A percentile compares a stretch with the other conserved stretches of the same genome.
Conservation (phyloP, 2,888 invertebrate species). For the Caenorhabditis imperialis region DNA sequence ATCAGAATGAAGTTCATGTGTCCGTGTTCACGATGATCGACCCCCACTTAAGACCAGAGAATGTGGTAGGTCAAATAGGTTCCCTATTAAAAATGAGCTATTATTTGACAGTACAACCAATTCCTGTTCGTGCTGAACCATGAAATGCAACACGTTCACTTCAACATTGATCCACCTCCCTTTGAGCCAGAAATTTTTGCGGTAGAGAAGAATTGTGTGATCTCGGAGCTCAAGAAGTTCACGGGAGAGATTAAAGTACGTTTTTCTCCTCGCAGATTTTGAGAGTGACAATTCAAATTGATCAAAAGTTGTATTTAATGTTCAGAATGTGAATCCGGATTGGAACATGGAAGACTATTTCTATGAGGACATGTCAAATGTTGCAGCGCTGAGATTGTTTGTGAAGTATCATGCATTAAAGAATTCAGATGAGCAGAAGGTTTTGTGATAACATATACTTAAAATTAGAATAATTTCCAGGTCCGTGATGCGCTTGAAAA, state of each 20-base stretch:
- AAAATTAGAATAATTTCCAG: conserved; percentile 1
- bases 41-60: conserved; percentile 6
- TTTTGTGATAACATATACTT: background rate
- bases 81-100: background rate
- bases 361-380: conserved; percentile 47
- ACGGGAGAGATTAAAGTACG: no score
- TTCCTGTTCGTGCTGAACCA: conserved; percentile 36
- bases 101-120: conserved; percentile 20
- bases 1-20: conserved; percentile 31
- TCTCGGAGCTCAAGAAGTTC: conserved; percentile 8
- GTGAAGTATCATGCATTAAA: conserved; percentile 17
- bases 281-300: no score
- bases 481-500: conserved; percentile 18
- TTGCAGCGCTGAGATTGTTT: conserved; percentile 27
- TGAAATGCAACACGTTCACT: conserved; percentile 38
- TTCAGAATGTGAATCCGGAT: background rate
- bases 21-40: conserved; percentile 36
- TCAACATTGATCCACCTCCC: conserved; percentile 28
- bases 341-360: conserved; percentile 10
- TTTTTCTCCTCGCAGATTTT: no score
- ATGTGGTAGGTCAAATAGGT: conserved; percentile 37
- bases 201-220: conserved; percentile 32
- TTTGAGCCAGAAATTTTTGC: conserved; percentile 18
- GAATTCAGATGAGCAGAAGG: conserved; percentile 16
- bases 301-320: no score